Base-by-base conservation (phyloP, 2,888 invertebrate species). In the Nomada fucata region DNA sequence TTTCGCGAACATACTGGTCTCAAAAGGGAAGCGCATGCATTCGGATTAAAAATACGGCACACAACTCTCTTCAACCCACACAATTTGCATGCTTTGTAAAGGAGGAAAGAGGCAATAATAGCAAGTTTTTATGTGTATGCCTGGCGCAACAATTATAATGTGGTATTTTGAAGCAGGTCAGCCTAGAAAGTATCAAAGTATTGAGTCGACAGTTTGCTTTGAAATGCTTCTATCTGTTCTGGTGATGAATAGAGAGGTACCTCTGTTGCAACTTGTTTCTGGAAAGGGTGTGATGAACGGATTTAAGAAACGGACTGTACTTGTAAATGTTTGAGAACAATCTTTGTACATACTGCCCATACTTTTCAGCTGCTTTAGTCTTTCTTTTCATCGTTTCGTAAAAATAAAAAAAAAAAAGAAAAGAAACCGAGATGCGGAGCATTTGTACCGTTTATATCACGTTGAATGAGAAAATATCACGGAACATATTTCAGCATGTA, bases 281-380 rank as follows among this genome's bases (percentile, higher is more conserved):
- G 64, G 71, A 68, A 57, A 36, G 59, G 69, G 64, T 72, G 59
- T 64, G 63, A 65, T 55, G 63, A 65, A 52, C 18, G 57, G 52
- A 76, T 63, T 36, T 57, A 67, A 23, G 69, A 44, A 76, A 44
- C 44, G 15, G 20, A 59, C 15, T 69, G 42, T 59, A 53, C 29
- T 23, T 67, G 44, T 68, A 60, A 70, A 76, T 67, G 47, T 75
- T 55, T 23, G 50, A 63, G 52, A 47, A 70, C 26, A 13, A 52
- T 50, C 69, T 76, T 69, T 82, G 71, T 79, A 86, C 42, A 75
- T 79, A 85, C 53, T 67, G 78, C 77, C 75, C 55, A 79, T 83
- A 83, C 47, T 81, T 89, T 87, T 78, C 81, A 87, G 84, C 86
- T 85, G 88, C 70, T 83, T 85, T 82, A 75, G 85, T 77, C 72